phyloP scores from a whole-genome alignment of 2,888 invertebrate species.

The Nesidiocoris tenuis region DNA sequence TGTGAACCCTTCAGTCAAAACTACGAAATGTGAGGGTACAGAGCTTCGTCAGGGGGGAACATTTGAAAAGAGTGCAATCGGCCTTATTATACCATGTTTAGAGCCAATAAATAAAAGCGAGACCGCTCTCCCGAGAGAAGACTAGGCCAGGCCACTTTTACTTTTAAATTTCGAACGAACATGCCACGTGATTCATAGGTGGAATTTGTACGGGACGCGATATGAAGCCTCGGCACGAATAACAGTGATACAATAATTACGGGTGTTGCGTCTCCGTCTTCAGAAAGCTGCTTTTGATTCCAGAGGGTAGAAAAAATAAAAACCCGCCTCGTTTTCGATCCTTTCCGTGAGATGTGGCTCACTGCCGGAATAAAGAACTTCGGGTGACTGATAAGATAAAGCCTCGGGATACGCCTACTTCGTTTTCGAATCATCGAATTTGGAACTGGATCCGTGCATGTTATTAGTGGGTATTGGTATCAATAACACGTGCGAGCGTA shows the following conservation, averaged over 20 bases:
- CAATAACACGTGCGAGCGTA: not conserved
- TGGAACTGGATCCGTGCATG: not conserved
- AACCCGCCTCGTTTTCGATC: too few relatives aligned
- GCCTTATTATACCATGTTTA: conserved; percentile 33
- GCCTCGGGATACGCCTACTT: not conserved
- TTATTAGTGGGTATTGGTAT: not conserved
- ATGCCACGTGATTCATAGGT: conserved; percentile 37
- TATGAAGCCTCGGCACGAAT: conserved; percentile 31
- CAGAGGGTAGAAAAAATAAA: not conserved
- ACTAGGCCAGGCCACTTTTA: conserved; percentile 21
- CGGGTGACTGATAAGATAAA: not conserved
- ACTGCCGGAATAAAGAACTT: not conserved
- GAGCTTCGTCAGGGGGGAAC: not conserved
- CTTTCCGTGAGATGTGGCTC: not conserved
- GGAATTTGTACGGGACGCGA: conserved; percentile 30
- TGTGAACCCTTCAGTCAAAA: conserved; percentile 28
- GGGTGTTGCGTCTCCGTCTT: conserved; percentile 24
- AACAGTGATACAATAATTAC: conserved; percentile 39
- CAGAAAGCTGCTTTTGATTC: not conserved
- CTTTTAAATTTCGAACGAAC: conserved; percentile 39
- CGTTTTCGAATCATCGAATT: too few relatives aligned
- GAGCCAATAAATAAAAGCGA: conserved; percentile 26
- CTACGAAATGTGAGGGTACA: not conserved
- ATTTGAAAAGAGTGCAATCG: conserved; percentile 32
- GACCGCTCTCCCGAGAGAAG: conserved; percentile 12